Evolutionary conservation across 2,113 vertebrate species (phyloP).

Genomic region (Istiophorus platypterus): DNA sequence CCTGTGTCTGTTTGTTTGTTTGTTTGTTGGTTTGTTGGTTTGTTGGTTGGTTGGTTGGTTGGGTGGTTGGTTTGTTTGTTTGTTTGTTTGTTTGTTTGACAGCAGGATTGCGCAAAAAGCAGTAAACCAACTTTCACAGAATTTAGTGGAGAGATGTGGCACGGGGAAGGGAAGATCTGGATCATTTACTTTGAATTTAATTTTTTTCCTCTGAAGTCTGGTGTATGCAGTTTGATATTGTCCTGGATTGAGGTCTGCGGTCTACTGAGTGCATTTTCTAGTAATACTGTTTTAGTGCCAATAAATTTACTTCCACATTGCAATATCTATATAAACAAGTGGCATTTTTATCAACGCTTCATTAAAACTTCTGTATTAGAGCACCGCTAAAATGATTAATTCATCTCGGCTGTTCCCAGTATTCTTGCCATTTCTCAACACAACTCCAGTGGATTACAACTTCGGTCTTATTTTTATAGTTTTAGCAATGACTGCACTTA

Average conservation of each 20-base stretch:
- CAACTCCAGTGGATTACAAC: background rate
- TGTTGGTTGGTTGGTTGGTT: too few species aligned
- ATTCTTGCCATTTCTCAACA: background rate
- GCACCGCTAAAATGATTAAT: background rate
- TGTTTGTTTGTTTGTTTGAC: too few species aligned
- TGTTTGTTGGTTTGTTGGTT: too few species aligned
- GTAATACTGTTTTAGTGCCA: constrained; percentile 26
- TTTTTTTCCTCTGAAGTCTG: too few species aligned
- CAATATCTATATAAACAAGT: constrained; percentile 7
- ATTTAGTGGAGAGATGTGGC: too few species aligned
- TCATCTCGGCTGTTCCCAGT: background rate
- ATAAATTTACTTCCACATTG: constrained; percentile 12
- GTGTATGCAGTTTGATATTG: too few species aligned
- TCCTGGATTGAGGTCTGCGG: too few species aligned
- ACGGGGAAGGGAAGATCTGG: too few species aligned
- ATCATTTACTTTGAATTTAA: too few species aligned
- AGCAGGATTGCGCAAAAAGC: too few species aligned
- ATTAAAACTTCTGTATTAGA: background rate
- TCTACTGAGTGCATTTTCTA: too few species aligned
- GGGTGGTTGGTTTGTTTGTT: constrained; percentile 1
- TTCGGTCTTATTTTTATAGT: constrained; percentile 2
- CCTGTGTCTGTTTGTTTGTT: background rate
- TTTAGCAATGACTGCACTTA: background rate
- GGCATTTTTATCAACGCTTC: background rate
- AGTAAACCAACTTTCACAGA: too few species aligned